Base-by-base conservation (phyloP, 2,113 vertebrate genomes). In the Nettapus auritus region DNA sequence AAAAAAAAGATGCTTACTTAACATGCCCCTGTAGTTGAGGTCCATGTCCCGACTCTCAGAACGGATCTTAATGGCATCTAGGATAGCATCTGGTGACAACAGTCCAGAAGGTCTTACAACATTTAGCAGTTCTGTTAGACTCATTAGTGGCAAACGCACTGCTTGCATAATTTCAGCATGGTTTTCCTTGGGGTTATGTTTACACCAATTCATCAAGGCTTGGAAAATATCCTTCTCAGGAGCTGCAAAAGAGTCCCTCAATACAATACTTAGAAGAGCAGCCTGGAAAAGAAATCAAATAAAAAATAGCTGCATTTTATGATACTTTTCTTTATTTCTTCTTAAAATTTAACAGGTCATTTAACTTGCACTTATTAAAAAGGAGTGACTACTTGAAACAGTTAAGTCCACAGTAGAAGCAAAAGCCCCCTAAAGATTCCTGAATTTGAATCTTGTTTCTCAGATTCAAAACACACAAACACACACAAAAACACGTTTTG, bases 21-120 rank as follows among this genome's bases (percentile, higher is more conserved):
- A 98, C 99, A 99, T 99, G 94, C 99, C 99, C 55, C 99, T 98
- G 83, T 99, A 99, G 98, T 99, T 99, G 26, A 99, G 99, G 96
- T 99, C 99, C 99, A 99, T 99, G 97, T 99, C 99, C 31, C 99
- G 98, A 97, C 99, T 99, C 97, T 99, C 99, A 0, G 99, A 99
- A 73, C 99, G 99, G 40, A 98, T 98, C 98, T 99, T 99, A 94
- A 99, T 99, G 95, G 99, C 99, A 92, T 99, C 99, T 85, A 99
- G 97, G 96, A 99, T 99, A 92, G 99, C 98, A 82, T 99, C 99
- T 4, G 99, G 99, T 94, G 98, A 99, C 95, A 99, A 94, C 13
- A 99, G 97, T 57, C 98, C 98, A 0, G 99, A 99, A 33, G 99
- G 99, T 55, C 99, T 98, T 78, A 99, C 99, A 88, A 99, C 98